Percentiles rank a stretch among this genome's conserved stretches.
phyloP scores from a whole-genome alignment of 2,113 vertebrate genomes.

The Falco punctatus region DNA sequence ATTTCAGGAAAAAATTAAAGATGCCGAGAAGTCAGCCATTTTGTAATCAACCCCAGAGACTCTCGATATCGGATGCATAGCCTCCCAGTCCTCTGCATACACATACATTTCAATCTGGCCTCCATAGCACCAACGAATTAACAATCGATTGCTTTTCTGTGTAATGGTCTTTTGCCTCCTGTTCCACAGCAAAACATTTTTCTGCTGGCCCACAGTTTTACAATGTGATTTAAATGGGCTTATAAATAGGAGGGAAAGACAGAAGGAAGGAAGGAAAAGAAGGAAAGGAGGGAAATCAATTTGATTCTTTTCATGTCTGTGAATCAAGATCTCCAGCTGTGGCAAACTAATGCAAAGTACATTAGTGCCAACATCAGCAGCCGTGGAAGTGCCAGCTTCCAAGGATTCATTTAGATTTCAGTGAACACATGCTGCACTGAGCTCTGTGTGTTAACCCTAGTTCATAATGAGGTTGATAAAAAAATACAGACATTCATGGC shows the following conservation, averaged over 20 bases:
- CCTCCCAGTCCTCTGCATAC: neutral
- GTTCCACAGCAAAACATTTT: neutral
- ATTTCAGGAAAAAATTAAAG: neutral
- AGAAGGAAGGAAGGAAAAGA: neutral
- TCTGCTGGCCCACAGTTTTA: neutral
- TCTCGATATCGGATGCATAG: neutral
- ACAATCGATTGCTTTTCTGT: neutral
- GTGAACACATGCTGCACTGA: neutral
- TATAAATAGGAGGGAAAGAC: neutral
- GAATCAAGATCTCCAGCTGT: neutral
- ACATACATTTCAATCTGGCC: neutral
- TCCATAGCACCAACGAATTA: neutral
- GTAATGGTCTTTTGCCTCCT: neutral
- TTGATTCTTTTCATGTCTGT: neutral
- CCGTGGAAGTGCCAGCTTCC: neutral
- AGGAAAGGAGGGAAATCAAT: neutral
- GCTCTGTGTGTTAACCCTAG: neutral
- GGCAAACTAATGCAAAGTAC: neutral
- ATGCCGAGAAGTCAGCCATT: neutral
- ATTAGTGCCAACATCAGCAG: neutral
- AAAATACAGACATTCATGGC: neutral
- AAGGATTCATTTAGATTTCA: neutral
- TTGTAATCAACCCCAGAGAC: accelerated
- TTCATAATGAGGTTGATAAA: neutral
- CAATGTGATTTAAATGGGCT: neutral